Base-by-base conservation (phyloP, 2,113 vertebrate genomes). In the Bufo gargarizans region DNA sequence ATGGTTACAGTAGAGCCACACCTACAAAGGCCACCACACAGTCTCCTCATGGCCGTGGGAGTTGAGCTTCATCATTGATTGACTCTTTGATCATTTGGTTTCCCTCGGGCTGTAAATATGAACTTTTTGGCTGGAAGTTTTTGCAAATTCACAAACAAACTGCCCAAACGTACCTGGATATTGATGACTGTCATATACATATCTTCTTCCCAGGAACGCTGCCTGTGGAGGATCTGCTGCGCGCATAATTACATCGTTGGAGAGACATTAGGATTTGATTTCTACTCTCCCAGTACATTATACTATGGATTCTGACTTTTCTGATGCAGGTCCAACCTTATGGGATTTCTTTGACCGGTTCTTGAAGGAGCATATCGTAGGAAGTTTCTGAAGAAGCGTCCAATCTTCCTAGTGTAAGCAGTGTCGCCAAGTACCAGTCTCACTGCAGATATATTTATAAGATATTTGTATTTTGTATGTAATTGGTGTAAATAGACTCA, bases 361-460 rank as follows among this genome's bases (percentile, higher is more conserved):
- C 71, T 59, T 20, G 33, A 74, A 74, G 67, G 83, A 33, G 22
- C n/a, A 65, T 56, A 19, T 47, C 14, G 20, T 22, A 9, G 56
- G 22, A 63, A 50, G 16, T 63, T 77, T 77, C 55, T 58, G 22
- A n/a, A 80, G 49, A 59, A 45, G 71, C n/a, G 65, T 77, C 47
- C 49, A 50, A 84, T 77, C 69, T 76, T 88, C 81, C 61, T 79
- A 22, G 22, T 80, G 87, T 77, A 77, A 65, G 87, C 87, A 88
- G 87, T 74, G 81, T 47, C 19, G 79, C 86, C 86, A 88, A 88
- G 86, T 88, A 88, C 67, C 55, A 74, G n/a, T 77, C 65, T 83
- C 71, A 43, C 71, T 77, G 71, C 56, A 65, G 22, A 71, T 83
- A 17, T 76, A 88, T 88, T 88, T 88, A 82, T 88, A 88, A 77